A percentile compares a stretch with the other conserved stretches of the same genome.
Conservation (phyloP, 2,113 vertebrate genomes). For the Oncorhynchus mykiss region DNA sequence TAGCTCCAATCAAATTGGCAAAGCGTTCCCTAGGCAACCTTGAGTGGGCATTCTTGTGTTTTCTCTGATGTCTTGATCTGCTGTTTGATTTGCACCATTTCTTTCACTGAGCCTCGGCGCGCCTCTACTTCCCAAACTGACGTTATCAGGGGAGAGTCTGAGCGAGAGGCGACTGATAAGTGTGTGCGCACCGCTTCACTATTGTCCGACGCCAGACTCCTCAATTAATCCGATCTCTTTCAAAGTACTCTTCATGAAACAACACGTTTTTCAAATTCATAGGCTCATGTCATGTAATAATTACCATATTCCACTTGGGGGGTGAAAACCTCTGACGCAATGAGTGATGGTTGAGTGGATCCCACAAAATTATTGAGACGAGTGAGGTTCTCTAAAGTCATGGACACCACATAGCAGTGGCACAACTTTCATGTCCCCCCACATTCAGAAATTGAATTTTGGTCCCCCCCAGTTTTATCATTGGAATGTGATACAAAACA, state of each 20-base stretch:
- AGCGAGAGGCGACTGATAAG: neutral
- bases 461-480: no score
- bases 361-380: neutral
- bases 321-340: neutral
- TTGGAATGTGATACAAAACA: no score
- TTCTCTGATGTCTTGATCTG: slow-evolving; percentile 13
- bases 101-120: neutral
- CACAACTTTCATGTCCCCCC: no score
- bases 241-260: neutral
- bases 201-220: neutral
- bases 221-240: slow-evolving; percentile 1
- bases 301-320: neutral
- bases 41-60: neutral
- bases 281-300: neutral
- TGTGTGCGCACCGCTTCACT: neutral
- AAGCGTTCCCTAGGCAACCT: slow-evolving; percentile 44
- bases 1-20: slow-evolving; percentile 15
- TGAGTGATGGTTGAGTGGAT: neutral
- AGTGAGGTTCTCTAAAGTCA: neutral
- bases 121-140: slow-evolving; percentile 1
- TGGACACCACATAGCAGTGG: neutral
- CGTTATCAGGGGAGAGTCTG: slow-evolving; percentile 1
- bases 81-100: neutral
- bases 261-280: neutral
- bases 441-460: no score